These are phyloP conservation scores for Loriculus beryllinus DNA, from an alignment of 2,797 vertebrate genomes.

Conservation along the genomic window DNA sequence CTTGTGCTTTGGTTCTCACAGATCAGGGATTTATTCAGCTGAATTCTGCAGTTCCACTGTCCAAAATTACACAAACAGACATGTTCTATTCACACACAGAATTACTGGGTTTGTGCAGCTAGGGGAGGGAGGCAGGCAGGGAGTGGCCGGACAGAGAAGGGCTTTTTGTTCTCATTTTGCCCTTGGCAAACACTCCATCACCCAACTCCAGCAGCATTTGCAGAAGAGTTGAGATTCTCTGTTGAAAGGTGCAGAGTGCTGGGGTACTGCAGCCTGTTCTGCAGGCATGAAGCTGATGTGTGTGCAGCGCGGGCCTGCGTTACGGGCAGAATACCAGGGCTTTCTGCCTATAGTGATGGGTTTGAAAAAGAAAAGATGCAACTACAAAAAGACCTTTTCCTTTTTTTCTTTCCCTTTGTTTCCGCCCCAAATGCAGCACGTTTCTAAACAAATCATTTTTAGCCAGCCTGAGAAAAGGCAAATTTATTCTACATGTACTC, in stretches of 20 bases:
- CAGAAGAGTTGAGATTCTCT: not conserved
- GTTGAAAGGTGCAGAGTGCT: not conserved
- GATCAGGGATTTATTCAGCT: not conserved
- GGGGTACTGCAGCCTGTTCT: not conserved
- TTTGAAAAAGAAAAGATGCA: not conserved
- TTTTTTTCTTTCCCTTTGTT: not conserved
- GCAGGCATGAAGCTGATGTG: fast-evolving
- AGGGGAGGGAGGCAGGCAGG: constrained; percentile 8
- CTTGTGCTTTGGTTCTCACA: not conserved
- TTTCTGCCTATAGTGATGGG: not conserved
- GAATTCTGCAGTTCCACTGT: not conserved
- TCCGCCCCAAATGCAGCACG: too few species aligned
- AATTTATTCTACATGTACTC: not conserved
- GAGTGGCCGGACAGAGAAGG: constrained; percentile 25
- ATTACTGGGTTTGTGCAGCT: not conserved
- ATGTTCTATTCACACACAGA: constrained; percentile 24
- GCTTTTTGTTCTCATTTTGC: constrained; percentile 43
- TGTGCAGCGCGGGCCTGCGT: not conserved
- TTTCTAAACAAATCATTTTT: constrained; percentile 1
- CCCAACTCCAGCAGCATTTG: not conserved
- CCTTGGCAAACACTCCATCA: not conserved
- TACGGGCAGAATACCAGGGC: not conserved
- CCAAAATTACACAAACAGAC: not conserved
- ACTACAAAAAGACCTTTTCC: not conserved
- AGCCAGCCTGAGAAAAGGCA: not conserved